A percentile compares a stretch with the other conserved stretches of the same genome.
Evolutionary conservation across 2,888 invertebrate genomes (phyloP).

Genomic region (Perizoma flavofasciatum): DNA sequence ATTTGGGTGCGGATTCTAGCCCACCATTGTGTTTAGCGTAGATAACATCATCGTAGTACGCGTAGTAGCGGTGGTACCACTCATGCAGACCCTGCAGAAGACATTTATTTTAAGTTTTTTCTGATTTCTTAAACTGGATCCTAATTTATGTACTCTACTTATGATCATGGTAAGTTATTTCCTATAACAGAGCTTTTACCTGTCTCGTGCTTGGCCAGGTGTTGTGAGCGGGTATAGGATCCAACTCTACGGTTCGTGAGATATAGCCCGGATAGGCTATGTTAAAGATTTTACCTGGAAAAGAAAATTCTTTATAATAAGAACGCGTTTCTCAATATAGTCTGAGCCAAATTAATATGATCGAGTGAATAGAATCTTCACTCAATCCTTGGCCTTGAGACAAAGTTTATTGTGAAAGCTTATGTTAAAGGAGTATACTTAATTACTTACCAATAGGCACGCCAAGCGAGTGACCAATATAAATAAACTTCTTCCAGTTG

Average conservation of each 20-base stretch:
- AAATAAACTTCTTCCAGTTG: constrained; percentile 61
- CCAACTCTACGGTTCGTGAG: constrained; percentile 67
- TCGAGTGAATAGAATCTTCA: too few species aligned
- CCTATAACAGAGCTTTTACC: too few species aligned
- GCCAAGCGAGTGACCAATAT: constrained; percentile 68
- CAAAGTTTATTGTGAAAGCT: too few species aligned
- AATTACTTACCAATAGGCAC: constrained; percentile 57
- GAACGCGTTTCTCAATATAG: too few species aligned
- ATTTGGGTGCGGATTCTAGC: constrained; percentile 57
- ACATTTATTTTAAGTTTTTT: too few species aligned
- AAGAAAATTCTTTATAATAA: too few species aligned
- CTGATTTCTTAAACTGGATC: too few species aligned
- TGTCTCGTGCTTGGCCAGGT: constrained; percentile 39
- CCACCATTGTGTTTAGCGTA: constrained; percentile 54
- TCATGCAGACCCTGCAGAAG: constrained; percentile 40
- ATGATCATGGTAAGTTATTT: too few species aligned
- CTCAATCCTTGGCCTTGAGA: too few species aligned
- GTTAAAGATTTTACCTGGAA: constrained; percentile 68
- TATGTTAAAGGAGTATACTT: too few species aligned
- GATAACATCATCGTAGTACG: constrained; percentile 56
- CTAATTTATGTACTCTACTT: too few species aligned
- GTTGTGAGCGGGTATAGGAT: constrained; percentile 62
- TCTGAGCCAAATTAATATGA: too few species aligned
- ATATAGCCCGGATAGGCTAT: constrained; percentile 80
- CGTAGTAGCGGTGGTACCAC: constrained; percentile 68